phyloP scores from a whole-genome alignment of 1,140 invertebrate species.

The Dendrolimus punctatus region DNA sequence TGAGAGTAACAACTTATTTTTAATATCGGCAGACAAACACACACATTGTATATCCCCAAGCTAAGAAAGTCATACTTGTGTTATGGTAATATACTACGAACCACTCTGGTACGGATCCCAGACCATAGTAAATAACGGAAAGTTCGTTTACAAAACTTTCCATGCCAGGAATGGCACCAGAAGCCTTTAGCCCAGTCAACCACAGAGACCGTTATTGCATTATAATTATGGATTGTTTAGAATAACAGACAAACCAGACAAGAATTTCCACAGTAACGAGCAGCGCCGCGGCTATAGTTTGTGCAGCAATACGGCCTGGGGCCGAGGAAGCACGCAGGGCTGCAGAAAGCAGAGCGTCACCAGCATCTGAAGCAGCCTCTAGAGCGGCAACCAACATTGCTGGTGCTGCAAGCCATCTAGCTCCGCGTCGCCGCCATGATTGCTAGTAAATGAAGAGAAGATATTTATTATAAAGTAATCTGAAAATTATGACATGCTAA shows the following conservation, averaged over 20 bases:
- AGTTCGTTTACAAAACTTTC: no score
- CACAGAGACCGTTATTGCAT: neutral
- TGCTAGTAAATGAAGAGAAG: conserved; percentile 22
- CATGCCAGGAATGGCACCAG: no score
- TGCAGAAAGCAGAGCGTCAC: conserved; percentile 44
- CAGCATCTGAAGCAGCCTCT: conserved; percentile 46
- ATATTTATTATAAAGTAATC: no score
- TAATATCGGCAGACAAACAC: no score
- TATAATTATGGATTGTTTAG: neutral
- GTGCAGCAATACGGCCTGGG: conserved; percentile 25
- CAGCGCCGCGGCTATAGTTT: conserved; percentile 35
- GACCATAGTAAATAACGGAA: no score
- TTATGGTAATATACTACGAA: no score
- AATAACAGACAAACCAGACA: conserved; percentile 33
- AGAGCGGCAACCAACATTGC: conserved; percentile 48
- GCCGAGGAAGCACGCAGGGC: conserved; percentile 33
- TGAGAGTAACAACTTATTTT: no score
- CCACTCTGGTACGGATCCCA: no score
- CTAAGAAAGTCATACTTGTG: no score
- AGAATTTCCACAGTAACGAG: conserved; percentile 54
- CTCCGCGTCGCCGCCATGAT: conserved; percentile 52
- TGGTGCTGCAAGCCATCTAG: conserved; percentile 50
- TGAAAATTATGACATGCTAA: no score
- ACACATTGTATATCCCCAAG: no score
- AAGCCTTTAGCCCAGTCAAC: no score